These are phyloP conservation scores for Noctua comes DNA, from an alignment of 2,888 invertebrate species.

Conservation along the genomic window DNA sequence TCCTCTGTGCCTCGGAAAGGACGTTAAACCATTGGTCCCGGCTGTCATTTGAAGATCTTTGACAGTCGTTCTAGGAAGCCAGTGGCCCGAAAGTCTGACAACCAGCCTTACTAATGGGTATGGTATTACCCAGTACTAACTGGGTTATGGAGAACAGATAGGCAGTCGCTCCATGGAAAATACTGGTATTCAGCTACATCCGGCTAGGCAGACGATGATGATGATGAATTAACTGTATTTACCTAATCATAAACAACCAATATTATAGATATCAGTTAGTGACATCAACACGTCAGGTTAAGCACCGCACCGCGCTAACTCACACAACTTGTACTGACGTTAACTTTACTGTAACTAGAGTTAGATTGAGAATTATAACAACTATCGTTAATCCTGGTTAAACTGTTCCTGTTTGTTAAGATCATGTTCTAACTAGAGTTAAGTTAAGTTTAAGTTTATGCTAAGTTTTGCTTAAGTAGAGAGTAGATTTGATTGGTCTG, in stretches of 20 bases:
- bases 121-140: too few species aligned
- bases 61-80: too few species aligned
- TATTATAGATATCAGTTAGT: neutral
- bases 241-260: too few species aligned
- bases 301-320: constrained; percentile 29
- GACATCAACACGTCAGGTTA: constrained; percentile 13
- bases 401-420: constrained; percentile 42
- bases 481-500: neutral
- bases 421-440: constrained; percentile 42
- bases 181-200: neutral
- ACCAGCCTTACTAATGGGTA: too few species aligned
- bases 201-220: too few species aligned
- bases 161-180: neutral
- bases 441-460: constrained; percentile 36
- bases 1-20: too few species aligned
- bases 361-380: constrained; percentile 54
- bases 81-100: too few species aligned
- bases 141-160: too few species aligned
- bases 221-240: too few species aligned
- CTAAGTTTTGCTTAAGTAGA: constrained; percentile 22
- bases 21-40: too few species aligned
- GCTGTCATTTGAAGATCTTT: too few species aligned
- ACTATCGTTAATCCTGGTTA: constrained; percentile 54
- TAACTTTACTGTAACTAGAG: constrained; percentile 47
- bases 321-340: constrained; percentile 43